phyloP scores from a whole-genome alignment of 1,140 invertebrate species.

The Drosophila setifemur region DNA sequence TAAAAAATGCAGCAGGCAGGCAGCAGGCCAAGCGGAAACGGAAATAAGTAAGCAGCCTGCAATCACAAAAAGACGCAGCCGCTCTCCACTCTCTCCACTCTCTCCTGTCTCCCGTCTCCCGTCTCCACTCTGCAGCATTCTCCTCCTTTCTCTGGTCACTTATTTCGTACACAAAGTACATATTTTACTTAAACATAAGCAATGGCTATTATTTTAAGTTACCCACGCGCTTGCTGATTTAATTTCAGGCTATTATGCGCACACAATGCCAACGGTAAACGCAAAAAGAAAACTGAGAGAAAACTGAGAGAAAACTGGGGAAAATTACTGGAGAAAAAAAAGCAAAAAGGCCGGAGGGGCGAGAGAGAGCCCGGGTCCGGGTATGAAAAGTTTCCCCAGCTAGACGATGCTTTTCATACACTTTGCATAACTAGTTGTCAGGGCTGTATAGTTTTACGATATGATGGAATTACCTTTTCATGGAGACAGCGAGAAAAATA shows the following conservation, averaged over 20 bases:
- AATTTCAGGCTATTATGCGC: slow-evolving; percentile 78
- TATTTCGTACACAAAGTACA: slow-evolving; percentile 57
- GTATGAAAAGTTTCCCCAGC: slow-evolving; percentile 16
- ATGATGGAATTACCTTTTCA: slow-evolving; percentile 28
- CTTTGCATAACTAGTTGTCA: slow-evolving; percentile 32
- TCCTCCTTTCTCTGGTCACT: slow-evolving; percentile 22
- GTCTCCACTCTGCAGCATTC: neutral
- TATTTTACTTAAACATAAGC: slow-evolving; percentile 79
- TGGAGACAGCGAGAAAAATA: neutral
- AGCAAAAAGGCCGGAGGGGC: too few species aligned
- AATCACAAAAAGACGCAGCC: slow-evolving; percentile 23
- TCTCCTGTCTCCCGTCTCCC: too few species aligned
- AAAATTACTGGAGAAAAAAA: slow-evolving; percentile 23
- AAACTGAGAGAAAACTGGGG: slow-evolving; percentile 11
- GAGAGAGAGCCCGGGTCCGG: neutral
- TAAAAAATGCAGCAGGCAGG: slow-evolving; percentile 52
- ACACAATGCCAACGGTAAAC: slow-evolving; percentile 72
- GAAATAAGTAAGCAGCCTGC: slow-evolving; percentile 51
- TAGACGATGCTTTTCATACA: slow-evolving; percentile 47
- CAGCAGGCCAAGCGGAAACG: slow-evolving; percentile 53
- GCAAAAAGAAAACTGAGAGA: slow-evolving; percentile 20
- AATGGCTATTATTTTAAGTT: slow-evolving; percentile 81
- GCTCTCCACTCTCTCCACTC: neutral
- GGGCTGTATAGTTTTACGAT: slow-evolving; percentile 28
- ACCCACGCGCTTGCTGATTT: slow-evolving; percentile 75